Percentiles rank a stretch among this genome's conserved stretches.
These are phyloP conservation scores for Callaeas wilsoni DNA, from an alignment of 2,113 vertebrate species.

Conservation along the genomic window DNA sequence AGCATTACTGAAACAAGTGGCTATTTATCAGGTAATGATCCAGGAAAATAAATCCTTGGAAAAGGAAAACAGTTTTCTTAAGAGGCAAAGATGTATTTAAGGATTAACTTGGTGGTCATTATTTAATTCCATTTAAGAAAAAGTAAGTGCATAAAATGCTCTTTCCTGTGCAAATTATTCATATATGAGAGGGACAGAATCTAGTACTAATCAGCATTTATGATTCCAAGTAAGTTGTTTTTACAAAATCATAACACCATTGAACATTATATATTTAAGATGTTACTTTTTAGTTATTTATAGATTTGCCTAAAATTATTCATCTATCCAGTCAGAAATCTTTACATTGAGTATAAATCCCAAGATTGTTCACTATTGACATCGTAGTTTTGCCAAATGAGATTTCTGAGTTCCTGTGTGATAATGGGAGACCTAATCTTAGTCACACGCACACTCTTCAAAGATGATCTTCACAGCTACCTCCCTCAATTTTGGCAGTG, in stretches of 20 bases:
- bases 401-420: rapidly evolving
- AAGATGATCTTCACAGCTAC: not conserved
- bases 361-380: not conserved
- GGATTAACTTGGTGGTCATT: not conserved
- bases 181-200: not conserved
- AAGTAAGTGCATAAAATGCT: not conserved
- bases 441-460: not conserved
- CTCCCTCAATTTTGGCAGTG: not conserved
- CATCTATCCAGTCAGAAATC: not conserved
- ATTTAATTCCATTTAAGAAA: not conserved
- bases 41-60: not conserved
- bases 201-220: not conserved
- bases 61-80: not conserved
- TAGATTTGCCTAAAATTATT: not conserved
- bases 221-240: not conserved
- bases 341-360: not conserved
- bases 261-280: no score
- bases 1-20: constrained; percentile 55
- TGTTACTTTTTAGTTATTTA: not conserved
- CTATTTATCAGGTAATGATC: constrained; percentile 24
- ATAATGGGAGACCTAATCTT: not conserved
- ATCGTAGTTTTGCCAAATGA: not conserved
- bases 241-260: not conserved
- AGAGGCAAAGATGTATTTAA: not conserved
- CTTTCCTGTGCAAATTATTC: not conserved